A percentile compares a stretch with the other conserved stretches of the same genome.
phyloP scores from a whole-genome alignment of 2,797 vertebrate genomes.

The Notolabrus celidotus region DNA sequence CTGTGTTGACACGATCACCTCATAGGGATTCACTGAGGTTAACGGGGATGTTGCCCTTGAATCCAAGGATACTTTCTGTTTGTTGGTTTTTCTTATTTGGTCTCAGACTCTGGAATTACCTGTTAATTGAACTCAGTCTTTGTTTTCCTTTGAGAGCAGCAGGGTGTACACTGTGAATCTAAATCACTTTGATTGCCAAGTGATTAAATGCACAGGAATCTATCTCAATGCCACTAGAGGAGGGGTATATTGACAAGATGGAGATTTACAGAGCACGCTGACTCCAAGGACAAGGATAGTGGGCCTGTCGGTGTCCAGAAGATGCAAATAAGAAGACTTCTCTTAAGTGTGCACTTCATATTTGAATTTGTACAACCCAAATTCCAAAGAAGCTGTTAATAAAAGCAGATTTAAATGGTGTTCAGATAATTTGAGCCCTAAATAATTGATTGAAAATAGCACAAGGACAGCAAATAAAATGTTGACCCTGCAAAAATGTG shows the following conservation, averaged over 20 bases:
- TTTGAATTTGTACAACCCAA: no score
- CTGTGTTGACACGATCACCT: constrained; percentile 51
- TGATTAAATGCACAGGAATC: constrained; percentile 61
- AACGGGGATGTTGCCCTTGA: constrained; percentile 57
- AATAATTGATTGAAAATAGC: no score
- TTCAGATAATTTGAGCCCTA: no score
- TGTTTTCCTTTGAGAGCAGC: constrained; percentile 52
- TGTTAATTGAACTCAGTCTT: constrained; percentile 56
- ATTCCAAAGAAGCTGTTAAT: no score
- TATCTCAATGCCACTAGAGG: constrained; percentile 46
- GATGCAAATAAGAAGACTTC: constrained; percentile 5
- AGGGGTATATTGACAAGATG: constrained; percentile 29
- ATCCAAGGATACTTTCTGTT: constrained; percentile 65
- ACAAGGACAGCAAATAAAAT: no score
- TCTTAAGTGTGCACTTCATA: neutral
- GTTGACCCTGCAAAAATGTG: no score
- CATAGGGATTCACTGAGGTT: constrained; percentile 53
- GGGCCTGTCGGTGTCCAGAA: constrained; percentile 18
- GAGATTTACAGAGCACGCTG: constrained; percentile 50
- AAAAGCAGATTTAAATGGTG: no score
- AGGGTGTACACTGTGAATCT: constrained; percentile 34
- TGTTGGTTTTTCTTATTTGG: constrained; percentile 63
- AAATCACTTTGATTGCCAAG: constrained; percentile 56
- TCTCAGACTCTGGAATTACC: constrained; percentile 47
- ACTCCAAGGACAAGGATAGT: constrained; percentile 35